A percentile compares a stretch with the other conserved stretches of the same genome.
These are phyloP conservation scores for Melinaea marsaeus DNA, from an alignment of 2,888 invertebrate species.

Conservation along the genomic window DNA sequence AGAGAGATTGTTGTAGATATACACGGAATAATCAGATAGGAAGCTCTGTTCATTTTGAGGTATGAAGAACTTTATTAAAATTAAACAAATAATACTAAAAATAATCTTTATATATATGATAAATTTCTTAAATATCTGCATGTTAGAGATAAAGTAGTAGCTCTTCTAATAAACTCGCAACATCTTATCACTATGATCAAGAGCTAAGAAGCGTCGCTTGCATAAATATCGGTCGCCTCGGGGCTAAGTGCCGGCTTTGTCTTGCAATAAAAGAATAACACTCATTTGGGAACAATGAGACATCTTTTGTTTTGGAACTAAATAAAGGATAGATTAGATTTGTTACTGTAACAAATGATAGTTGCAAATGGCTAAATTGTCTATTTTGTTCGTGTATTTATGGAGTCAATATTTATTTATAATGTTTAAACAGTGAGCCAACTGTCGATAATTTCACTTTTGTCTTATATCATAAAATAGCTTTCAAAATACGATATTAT, in stretches of 20 bases:
- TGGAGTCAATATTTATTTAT: no score
- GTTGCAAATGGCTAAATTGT: not conserved
- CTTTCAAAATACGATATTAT: no score
- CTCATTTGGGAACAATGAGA: constrained; percentile 69
- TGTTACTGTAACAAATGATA: constrained; percentile 17
- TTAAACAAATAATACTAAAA: not conserved
- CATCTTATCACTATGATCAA: constrained; percentile 16
- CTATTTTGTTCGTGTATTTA: not conserved
- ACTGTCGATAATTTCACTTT: no score
- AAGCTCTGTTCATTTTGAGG: no score
- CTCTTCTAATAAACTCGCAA: constrained; percentile 6
- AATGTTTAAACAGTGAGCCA: no score
- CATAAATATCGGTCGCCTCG: constrained; percentile 72
- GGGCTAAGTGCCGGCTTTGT: constrained; percentile 72
- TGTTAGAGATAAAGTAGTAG: no score
- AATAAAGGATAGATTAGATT: constrained; percentile 9
- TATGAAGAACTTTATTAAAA: no score
- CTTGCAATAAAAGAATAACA: constrained; percentile 75
- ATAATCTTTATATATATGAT: constrained; percentile 15
- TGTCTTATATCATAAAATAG: no score
- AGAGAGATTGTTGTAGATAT: no score
- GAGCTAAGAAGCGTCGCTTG: constrained; percentile 58
- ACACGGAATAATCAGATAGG: no score
- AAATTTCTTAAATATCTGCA: constrained; percentile 1
- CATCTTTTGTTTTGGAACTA: constrained; percentile 29